These are phyloP conservation scores for Psammodynastes pulverulentus DNA, from an alignment of 2,113 vertebrate genomes.

Conservation along the genomic window DNA sequence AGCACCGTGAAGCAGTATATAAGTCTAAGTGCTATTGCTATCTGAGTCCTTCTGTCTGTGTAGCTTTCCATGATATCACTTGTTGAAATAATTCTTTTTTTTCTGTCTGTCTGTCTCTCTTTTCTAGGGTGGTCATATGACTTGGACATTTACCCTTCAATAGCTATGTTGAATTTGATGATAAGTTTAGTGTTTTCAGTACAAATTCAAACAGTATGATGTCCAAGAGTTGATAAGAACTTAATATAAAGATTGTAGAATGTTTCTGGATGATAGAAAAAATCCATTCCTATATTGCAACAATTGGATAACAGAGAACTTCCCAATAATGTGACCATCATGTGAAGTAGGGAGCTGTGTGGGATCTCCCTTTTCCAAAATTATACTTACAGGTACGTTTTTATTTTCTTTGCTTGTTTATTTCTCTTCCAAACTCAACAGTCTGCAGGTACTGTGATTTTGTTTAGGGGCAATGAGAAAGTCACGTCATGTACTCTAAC, in stretches of 20 bases:
- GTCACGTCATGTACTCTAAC: not conserved
- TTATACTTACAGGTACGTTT: constrained; percentile 6
- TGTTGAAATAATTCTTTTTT: not conserved
- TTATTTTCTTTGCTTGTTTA: not conserved
- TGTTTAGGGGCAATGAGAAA: not conserved
- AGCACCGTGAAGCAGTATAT: not conserved
- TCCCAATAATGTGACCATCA: constrained; percentile 20
- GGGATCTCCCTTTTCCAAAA: constrained; percentile 19
- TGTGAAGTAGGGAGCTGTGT: constrained; percentile 4
- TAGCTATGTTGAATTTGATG: not conserved
- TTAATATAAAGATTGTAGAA: not conserved
- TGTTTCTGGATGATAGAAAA: constrained; percentile 22
- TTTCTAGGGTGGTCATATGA: not conserved
- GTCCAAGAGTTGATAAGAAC: not conserved
- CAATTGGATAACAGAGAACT: not conserved
- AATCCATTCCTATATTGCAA: not conserved
- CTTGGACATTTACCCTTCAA: not conserved
- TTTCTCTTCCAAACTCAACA: not conserved
- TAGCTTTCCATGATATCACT: not conserved
- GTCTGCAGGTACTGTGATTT: not conserved
- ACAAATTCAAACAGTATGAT: not conserved
- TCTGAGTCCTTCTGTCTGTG: not conserved
- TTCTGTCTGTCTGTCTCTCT: no score
- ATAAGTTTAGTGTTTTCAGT: not conserved
- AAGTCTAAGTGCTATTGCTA: not conserved